Evolutionary conservation across 2,113 vertebrate genomes (phyloP), one percentile per base, ranked within the genome.

Genomic region (Carassius gibelio): DNA sequence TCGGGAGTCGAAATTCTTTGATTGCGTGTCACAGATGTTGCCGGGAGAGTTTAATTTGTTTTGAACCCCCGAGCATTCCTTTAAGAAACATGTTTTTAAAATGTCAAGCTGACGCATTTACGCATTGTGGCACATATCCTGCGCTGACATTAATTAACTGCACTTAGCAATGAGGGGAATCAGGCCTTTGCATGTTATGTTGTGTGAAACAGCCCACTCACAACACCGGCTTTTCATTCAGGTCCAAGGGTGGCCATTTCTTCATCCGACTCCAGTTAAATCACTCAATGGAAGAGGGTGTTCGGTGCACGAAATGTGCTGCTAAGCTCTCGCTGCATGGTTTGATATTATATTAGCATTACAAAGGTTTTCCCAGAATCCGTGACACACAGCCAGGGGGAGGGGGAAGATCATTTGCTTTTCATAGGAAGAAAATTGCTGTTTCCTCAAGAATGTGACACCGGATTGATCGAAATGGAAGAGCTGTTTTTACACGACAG

Each of bases 281-380:
- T 94, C 92, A 91, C 89, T 92, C 91, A 90, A 91, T 92, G 90
- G 91, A 91, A 91, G 89, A 84, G 91, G 89, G 90, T 90, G 91
- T 91, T 91, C 81, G 89, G 90, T 93, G 91, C 90, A 90, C 90
- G 87, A 90, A 90, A 68, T 83, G 75, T 87, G 91, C 89, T 89
- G 88, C 92, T 88, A 91, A 90, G 92, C 91, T 90, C 80, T 90
- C 87, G 90, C 90, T 71, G 93, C 94, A 93, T 92, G 93, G 93
- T 94, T 92, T 95, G 94, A 94, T 94, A 94, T 94, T 92, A 93
- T 92, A 95, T 95, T 95, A 94, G 93, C 94, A 94, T 95, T 93
- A 95, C 93, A 94, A 94, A 94, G 93, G 93, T 90, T 93, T 94
- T 94, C 93, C 92, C 92, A 92, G 93, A 93, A 93, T 94, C 94